Percentiles rank a stretch among this genome's conserved stretches.
These are phyloP conservation scores for Coleophora flavipennella DNA, from an alignment of 2,888 invertebrate species.

Conservation along the genomic window DNA sequence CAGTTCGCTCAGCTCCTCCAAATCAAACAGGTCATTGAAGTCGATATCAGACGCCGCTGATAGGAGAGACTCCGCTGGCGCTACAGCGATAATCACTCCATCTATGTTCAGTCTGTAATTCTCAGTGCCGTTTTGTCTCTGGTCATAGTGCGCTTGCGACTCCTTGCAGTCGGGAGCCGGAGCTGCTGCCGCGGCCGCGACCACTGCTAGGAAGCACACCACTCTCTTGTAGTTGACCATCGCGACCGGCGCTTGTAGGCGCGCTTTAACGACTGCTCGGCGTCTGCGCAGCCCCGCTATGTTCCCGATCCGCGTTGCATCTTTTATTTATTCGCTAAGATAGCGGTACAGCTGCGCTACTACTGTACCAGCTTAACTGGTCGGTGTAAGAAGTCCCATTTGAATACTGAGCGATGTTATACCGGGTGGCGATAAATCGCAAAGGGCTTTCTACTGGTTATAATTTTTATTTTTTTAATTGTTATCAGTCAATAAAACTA, in stretches of 20 bases:
- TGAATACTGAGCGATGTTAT: too few species aligned
- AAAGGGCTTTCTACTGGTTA: too few species aligned
- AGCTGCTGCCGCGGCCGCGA: conserved; percentile 23
- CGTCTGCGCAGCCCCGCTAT: conserved; percentile 47
- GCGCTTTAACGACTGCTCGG: conserved; percentile 39
- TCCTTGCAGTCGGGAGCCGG: conserved; percentile 35
- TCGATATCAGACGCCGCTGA: conserved; percentile 67
- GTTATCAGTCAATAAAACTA: too few species aligned
- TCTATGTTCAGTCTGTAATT: conserved; percentile 81
- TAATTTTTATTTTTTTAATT: too few species aligned
- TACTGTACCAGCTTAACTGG: conserved; percentile 52
- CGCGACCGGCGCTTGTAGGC: conserved; percentile 39
- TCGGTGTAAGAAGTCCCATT: too few species aligned
- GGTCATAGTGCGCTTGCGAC: conserved; percentile 72
- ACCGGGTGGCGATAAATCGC: too few species aligned
- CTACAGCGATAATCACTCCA: conserved; percentile 77
- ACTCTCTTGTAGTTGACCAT: conserved; percentile 68
- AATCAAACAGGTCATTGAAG: conserved; percentile 44
- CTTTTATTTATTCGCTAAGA: conserved; percentile 69
- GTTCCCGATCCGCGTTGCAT: conserved; percentile 58
- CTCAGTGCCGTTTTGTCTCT: conserved; percentile 84
- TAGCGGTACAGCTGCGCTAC: conserved; percentile 61
- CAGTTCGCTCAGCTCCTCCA: conserved; percentile 35
- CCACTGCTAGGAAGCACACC: conserved; percentile 36
- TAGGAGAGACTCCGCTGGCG: conserved; percentile 75